A percentile compares a stretch with the other conserved stretches of the same genome.
phyloP scores from a whole-genome alignment of 1,140 invertebrate species.

The Drosophila setifemur region DNA sequence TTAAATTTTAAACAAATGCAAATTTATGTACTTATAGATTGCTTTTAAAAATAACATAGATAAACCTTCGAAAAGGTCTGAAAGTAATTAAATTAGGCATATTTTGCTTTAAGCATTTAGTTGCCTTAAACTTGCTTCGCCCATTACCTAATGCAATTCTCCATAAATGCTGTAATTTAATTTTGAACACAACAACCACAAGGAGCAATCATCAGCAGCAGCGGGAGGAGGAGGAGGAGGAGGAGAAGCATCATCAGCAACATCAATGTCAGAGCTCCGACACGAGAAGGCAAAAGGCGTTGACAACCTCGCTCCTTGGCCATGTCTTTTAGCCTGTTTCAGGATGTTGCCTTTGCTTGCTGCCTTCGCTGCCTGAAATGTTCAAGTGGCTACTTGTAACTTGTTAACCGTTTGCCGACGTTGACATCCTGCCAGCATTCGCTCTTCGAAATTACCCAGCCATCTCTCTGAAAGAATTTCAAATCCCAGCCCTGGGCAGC shows the following conservation, averaged over 20 bases:
- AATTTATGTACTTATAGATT: too few species aligned
- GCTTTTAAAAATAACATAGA: too few species aligned
- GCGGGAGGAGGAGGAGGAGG: neutral
- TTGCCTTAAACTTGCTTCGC: constrained; percentile 8
- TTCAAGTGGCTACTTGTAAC: constrained; percentile 36
- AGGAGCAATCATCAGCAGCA: neutral
- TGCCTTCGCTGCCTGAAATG: constrained; percentile 19
- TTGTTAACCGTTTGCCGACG: constrained; percentile 28
- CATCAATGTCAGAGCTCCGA: constrained; percentile 27
- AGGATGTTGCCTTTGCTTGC: constrained; percentile 19
- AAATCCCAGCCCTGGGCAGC: neutral
- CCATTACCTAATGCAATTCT: constrained; percentile 54
- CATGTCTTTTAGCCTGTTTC: constrained; percentile 15
- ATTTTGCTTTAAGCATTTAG: constrained; percentile 14
- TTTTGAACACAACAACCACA: constrained; percentile 35
- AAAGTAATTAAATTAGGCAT: constrained; percentile 21
- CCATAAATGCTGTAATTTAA: constrained; percentile 59
- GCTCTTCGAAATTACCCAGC: constrained; percentile 21
- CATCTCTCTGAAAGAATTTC: constrained; percentile 6
- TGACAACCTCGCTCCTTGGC: constrained; percentile 33
- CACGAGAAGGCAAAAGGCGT: constrained; percentile 21
- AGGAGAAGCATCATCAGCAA: neutral
- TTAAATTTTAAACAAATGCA: too few species aligned
- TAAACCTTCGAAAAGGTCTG: too few species aligned
- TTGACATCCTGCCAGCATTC: constrained; percentile 4